Conservation (phyloP, 2,113 vertebrate species). For the Lycocorax pyrrhopterus region DNA sequence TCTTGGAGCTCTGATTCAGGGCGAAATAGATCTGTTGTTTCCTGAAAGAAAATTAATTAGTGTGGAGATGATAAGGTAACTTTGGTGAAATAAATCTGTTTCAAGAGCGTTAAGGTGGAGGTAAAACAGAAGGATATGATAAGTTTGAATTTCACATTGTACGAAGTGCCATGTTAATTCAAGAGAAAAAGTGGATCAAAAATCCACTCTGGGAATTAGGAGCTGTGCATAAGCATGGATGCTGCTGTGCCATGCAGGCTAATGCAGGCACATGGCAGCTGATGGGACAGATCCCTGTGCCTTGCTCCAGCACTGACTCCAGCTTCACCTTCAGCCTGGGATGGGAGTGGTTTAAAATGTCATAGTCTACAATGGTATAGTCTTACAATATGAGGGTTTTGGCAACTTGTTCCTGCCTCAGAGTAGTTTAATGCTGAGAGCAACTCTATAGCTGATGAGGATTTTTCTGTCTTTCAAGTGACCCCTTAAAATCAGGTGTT, state of each 20-base stretch:
- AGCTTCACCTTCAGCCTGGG: not conserved
- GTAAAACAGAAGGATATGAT: not conserved
- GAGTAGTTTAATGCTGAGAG: not conserved
- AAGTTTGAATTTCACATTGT: not conserved
- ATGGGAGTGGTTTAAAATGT: not conserved
- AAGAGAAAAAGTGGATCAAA: not conserved
- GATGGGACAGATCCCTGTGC: not conserved
- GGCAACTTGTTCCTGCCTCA: not conserved
- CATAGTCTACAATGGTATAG: not conserved
- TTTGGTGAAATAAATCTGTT: not conserved
- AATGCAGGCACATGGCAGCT: fast-evolving
- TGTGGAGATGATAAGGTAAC: not conserved
- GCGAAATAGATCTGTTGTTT: not conserved
- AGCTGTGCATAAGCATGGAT: not conserved
- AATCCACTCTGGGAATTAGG: not conserved
- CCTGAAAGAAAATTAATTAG: not conserved
- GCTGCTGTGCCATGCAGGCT: not conserved
- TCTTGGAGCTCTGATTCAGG: not conserved
- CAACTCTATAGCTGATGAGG: not conserved
- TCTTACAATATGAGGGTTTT: not conserved
- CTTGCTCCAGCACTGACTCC: not conserved
- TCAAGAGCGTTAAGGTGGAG: not conserved
- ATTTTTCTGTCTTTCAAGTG: not conserved
- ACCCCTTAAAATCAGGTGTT: not conserved
- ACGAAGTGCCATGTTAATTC: not conserved